Evolutionary conservation across 64 coral and sea anemone genomes (phyloP).

Genomic region (Acropora tenuis): DNA sequence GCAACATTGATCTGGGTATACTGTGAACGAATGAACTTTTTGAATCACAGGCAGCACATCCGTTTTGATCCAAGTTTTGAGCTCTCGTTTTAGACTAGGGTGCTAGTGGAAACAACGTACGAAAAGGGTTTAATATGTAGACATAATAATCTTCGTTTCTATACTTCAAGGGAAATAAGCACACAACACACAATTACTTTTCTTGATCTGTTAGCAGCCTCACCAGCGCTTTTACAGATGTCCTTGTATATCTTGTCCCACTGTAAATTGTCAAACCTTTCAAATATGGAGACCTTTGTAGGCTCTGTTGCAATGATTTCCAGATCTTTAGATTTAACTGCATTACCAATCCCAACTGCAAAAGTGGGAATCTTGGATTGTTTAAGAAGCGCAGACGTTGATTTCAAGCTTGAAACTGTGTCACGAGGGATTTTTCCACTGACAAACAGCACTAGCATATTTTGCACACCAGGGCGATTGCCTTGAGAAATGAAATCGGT

Average conservation of each 20-base stretch:
- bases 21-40: too few species aligned
- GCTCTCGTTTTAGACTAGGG: too few species aligned
- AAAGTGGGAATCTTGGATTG: background rate
- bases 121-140: too few species aligned
- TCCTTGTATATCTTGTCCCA: background rate
- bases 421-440: background rate
- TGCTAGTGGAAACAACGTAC: too few species aligned
- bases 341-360: background rate
- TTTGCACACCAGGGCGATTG: background rate
- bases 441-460: background rate
- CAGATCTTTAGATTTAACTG: background rate
- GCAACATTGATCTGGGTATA: too few species aligned
- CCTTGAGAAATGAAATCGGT: background rate
- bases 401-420: background rate
- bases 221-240: background rate
- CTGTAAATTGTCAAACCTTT: background rate
- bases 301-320: background rate
- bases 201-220: background rate
- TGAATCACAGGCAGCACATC: too few species aligned
- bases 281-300: background rate
- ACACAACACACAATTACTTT: too few species aligned
- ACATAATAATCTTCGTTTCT: too few species aligned
- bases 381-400: background rate
- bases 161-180: too few species aligned
- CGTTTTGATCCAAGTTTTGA: too few species aligned